Conservation (phyloP, 1,140 invertebrate genomes). For the Batillaria attramentaria region DNA sequence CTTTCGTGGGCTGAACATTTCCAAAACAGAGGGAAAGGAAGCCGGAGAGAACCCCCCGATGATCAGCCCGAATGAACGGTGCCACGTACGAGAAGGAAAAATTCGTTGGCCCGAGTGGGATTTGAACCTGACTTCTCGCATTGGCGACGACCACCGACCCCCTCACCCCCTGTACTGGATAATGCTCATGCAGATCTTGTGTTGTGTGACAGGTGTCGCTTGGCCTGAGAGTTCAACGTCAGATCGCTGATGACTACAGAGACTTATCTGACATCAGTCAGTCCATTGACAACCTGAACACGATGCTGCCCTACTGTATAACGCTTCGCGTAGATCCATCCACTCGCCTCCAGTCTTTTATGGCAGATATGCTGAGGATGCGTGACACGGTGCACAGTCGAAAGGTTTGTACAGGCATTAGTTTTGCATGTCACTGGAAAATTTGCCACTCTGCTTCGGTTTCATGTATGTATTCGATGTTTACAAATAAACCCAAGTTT, state of each 20-base stretch:
- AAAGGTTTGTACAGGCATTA: constrained; percentile 38
- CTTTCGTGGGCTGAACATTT: too few relatives aligned
- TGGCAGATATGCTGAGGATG: constrained; percentile 56
- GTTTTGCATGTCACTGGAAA: not conserved
- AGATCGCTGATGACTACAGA: constrained; percentile 48
- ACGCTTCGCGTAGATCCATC: constrained; percentile 41
- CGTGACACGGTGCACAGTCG: constrained; percentile 41
- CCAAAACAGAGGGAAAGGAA: too few relatives aligned
- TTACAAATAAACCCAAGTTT: not conserved
- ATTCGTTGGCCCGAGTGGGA: not conserved
- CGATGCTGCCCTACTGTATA: constrained; percentile 54
- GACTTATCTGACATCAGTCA: constrained; percentile 48
- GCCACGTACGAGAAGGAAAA: not conserved
- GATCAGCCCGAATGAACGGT: too few relatives aligned
- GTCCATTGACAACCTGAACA: constrained; percentile 55
- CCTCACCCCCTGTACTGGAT: too few relatives aligned
- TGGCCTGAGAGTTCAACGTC: constrained; percentile 35
- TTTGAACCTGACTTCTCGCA: too few relatives aligned
- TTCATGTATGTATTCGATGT: not conserved
- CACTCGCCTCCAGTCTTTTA: constrained; percentile 46
- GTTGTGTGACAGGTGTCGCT: constrained; percentile 43
- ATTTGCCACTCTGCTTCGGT: not conserved
- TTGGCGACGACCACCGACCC: too few relatives aligned
- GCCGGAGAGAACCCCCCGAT: too few relatives aligned
- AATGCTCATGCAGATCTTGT: too few relatives aligned